Conservation (phyloP, 2,888 invertebrate species). For the Diachrysia chrysitis region DNA sequence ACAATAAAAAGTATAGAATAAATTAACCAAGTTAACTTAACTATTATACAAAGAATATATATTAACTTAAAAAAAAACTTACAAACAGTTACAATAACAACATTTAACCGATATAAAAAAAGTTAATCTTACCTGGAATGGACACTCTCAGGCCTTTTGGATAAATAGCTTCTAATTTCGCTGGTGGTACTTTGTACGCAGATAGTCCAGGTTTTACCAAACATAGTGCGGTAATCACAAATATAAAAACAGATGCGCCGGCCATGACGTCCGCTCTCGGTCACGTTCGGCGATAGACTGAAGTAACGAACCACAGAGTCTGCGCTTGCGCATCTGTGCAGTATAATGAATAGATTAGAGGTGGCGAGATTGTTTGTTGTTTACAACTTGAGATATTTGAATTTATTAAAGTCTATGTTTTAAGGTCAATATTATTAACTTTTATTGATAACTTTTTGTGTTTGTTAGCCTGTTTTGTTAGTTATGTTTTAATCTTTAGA, state of each 20-base stretch:
- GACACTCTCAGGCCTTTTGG: conserved; percentile 90
- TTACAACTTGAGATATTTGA: background rate
- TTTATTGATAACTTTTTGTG: background rate
- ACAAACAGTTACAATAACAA: background rate
- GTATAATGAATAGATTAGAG: conserved; percentile 31
- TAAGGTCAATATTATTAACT: background rate
- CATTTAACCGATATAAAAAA: background rate
- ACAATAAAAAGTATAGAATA: background rate
- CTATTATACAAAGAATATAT: background rate
- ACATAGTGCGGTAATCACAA: conserved; percentile 59
- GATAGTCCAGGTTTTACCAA: conserved; percentile 57
- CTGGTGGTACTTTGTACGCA: conserved; percentile 84
- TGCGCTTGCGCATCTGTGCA: conserved; percentile 62
- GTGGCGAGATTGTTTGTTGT: conserved; percentile 10
- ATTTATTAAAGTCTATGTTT: background rate
- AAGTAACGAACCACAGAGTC: conserved; percentile 12
- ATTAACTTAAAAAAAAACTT: conserved; percentile 5
- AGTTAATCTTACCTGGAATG: conserved; percentile 71
- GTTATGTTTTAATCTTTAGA: too few relatives aligned
- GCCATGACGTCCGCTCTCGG: conserved; percentile 68
- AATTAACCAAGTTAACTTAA: background rate
- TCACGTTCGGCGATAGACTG: conserved; percentile 65
- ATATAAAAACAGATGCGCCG: conserved; percentile 50
- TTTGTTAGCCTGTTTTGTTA: background rate
- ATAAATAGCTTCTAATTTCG: conserved; percentile 89